Evolutionary conservation across 2,888 invertebrate genomes (phyloP), one percentile per base, ranked within the genome.

Genomic region (Halocaridina rubra): DNA sequence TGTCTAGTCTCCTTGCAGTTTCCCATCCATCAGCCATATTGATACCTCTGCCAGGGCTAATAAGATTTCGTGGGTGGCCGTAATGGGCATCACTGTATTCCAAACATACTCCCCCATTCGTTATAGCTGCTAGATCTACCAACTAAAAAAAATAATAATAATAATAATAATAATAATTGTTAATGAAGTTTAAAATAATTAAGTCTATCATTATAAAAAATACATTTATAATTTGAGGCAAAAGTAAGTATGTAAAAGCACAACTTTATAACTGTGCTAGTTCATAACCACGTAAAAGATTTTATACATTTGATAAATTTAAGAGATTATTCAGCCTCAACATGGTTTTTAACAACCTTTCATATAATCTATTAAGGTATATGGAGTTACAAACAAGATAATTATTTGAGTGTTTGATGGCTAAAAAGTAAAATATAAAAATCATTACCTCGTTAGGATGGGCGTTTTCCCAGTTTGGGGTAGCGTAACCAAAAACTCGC

Each of bases 11-110:
- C 80, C 94, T 90, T 0, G 94, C 94, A 0, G 94, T 94, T 90
- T 94, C 94, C 94, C 94, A 94, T 0, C 94, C 94, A 87, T 94
- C 94, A 0, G 92, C 92, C 93, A 94, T 94, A 74, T 91, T 91
- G 4, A 90, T 89, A 39, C 93, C 92, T 85, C 91, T 92, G 80
- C 91, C 91, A 0, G 92, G 92, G 86, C 93, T 92, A 74, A 94
- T 93, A 86, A 94, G 91, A 89, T 94, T 94, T 27, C 92, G 91
- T 0, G 94, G 94, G 89, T 94, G 93, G 0, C 94, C 94, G 89
- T 92, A 94, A 90, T 94, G 94, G 3, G 94, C 94, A 89, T 94
- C 93, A 30, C 93, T 93, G 89, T 92, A 93, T 22, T 91, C 92
- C 91, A 90, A 84, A 87, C 93, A 94, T 59, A 92, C 90, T 0